Evolutionary conservation across 2,113 vertebrate genomes (phyloP), one percentile per base, ranked within the genome.

Genomic region (Pseudorhombus dupliciocellatus): DNA sequence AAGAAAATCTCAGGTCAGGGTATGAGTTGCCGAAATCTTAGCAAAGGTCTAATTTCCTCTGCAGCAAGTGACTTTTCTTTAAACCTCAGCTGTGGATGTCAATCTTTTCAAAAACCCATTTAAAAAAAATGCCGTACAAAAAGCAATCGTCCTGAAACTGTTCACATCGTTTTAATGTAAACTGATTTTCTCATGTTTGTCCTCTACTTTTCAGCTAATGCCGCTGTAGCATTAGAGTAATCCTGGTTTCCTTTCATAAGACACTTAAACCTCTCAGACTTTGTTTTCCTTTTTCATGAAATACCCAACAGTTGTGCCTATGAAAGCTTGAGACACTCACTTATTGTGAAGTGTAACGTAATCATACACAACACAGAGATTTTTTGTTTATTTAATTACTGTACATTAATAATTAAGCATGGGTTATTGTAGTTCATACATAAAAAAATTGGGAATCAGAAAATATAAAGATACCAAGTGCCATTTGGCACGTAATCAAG

Each of bases 21-120:
- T 77, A 71, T 40, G 61, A 87, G 52, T 61, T 26, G 55, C 56
- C 70, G 42, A 83, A 80, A 18, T 76, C 58, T 79, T 42, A 74
- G 60, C 31, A 1, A 77, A 85, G 69, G 54, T 46, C 61, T 75
- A 0, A 71, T 75, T 83, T 88, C 71, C 58, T 77, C 37, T 50
- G 4, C 10, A 67, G 58, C 31, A 63, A 64, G 66, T 77, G 69
- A 40, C 46, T 66, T 74, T 67, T 70, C 56, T 64, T 24, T 51
- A 51, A 58, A 67, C 12, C 21, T 69, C 44, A 56, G 12, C 50
- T 62, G 11, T 30, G 16, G n/a, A 59, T 58, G 54, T 64, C 21
- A 51, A 24, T 65, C 54, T 25, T 58, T 50, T 75, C n/a, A 73
- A 55, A 55, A 77, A 44, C 70, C 65, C 57, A 55, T 71, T 69